Percentiles rank a stretch among this genome's conserved stretches.
phyloP scores from a whole-genome alignment of 1,140 invertebrate species.

The Drosophila elegans region DNA sequence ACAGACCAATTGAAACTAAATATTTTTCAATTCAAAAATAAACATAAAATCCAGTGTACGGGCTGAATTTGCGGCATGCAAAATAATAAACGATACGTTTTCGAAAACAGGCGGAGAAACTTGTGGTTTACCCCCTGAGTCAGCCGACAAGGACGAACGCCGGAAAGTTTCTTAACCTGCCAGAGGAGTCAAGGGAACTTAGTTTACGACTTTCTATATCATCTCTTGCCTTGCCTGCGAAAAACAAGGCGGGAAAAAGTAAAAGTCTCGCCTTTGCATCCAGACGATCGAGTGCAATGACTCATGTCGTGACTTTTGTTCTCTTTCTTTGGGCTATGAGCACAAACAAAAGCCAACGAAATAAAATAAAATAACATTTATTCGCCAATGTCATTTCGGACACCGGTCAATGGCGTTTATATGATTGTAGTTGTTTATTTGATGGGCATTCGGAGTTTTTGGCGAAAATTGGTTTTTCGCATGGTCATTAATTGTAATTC shows the following conservation, averaged over 20 bases:
- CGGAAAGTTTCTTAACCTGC: conserved; percentile 54
- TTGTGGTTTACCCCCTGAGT: conserved; percentile 27
- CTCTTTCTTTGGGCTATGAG: conserved; percentile 70
- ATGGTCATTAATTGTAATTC: conserved; percentile 27
- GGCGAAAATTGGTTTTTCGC: conserved; percentile 16
- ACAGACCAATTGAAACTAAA: no score
- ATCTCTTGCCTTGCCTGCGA: conserved; percentile 7
- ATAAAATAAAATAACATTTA: conserved; percentile 40
- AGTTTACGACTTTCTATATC: conserved; percentile 55
- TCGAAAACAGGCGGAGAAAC: conserved; percentile 7
- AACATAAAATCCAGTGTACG: background rate
- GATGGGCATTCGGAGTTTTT: conserved; percentile 11
- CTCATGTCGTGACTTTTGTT: conserved; percentile 80
- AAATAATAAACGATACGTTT: conserved; percentile 55
- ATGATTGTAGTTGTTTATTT: background rate
- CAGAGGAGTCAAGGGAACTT: conserved; percentile 17
- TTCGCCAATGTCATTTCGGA: conserved; percentile 69
- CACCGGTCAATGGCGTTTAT: conserved; percentile 70
- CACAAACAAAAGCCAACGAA: conserved; percentile 42
- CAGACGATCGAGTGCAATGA: conserved; percentile 65
- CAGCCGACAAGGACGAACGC: conserved; percentile 40
- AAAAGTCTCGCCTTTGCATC: conserved; percentile 57
- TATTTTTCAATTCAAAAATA: background rate
- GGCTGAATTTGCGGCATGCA: conserved; percentile 50
- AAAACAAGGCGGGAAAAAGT: conserved; percentile 50